A percentile compares a stretch with the other conserved stretches of the same genome.
Conservation (phyloP, 1,140 invertebrate species). For the Oppia nitens region DNA sequence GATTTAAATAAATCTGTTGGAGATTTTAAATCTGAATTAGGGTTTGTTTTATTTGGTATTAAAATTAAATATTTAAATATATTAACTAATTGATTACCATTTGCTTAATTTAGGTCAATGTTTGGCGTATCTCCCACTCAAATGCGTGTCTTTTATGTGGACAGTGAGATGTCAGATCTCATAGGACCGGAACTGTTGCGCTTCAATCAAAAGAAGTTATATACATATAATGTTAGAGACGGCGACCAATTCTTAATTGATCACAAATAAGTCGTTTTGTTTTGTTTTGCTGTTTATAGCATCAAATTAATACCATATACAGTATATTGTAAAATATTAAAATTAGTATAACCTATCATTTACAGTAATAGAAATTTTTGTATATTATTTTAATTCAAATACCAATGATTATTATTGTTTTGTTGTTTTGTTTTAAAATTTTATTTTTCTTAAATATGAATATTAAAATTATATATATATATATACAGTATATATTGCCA, state of each 20-base stretch:
- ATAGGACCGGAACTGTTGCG: slow-evolving; percentile 19
- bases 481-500: no score
- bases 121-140: slow-evolving; percentile 54
- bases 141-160: slow-evolving; percentile 64
- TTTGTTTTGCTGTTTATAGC: neutral
- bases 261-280: slow-evolving; percentile 20
- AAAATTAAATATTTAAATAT: neutral
- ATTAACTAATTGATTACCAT: neutral
- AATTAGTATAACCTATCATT: no score
- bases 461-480: no score
- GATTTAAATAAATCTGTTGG: slow-evolving; percentile 21
- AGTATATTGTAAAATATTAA: no score
- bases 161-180: slow-evolving; percentile 42
- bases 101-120: slow-evolving; percentile 12
- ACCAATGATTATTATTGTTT: no score
- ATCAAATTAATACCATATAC: no score
- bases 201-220: slow-evolving; percentile 63
- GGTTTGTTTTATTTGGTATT: slow-evolving; percentile 1
- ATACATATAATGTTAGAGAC: slow-evolving; percentile 72
- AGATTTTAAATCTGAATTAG: slow-evolving; percentile 21
- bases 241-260: slow-evolving; percentile 81
- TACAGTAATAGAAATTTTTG: no score
- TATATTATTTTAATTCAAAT: no score
- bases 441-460: no score
- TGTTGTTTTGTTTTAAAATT: no score